Base-by-base conservation (phyloP, 2,797 vertebrate genomes). In the Hyperoplus lanceolatus region DNA sequence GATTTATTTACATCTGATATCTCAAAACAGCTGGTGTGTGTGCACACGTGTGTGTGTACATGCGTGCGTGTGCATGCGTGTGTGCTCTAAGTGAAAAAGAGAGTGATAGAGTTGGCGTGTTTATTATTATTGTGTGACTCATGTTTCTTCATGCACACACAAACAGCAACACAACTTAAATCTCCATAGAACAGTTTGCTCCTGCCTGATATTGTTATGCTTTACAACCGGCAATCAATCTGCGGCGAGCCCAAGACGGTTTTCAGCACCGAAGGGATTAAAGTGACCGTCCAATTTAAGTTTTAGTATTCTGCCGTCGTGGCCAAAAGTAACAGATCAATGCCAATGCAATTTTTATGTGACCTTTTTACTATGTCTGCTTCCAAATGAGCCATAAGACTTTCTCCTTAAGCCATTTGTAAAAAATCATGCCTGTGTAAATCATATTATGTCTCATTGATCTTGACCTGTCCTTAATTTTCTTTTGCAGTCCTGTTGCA, bases 191-290 rank as follows among this genome's bases (percentile, higher is more conserved):
- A 80, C 77, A 76, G 63, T 82, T 86, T 71, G 57, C 45, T 63
- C 53, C 53, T 21, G 36, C 74, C 66, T 76, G 57, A 84, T 85
- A 83, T 79, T 78, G 54, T 89, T 83, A 78, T 83, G 59, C 73
- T 87, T 87, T 77, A 83, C 82, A 73, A 79, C 62, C 15, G 10
- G 59, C 69, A 82, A 87, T 87, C 77, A 84, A 71, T 83, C 82
- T 5, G 13, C 18, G 38, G 51, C 60, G 65, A 79, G 68, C 16
- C 29, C 16, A 60, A 57, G 81, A 55, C 3, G 75, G 39, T 75
- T 83, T 29, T 77, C 68, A 66, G 70, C 82, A 73, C 75, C 70
- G 64, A 70, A 63, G 77, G 81, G 59, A 90, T 87, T 80, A 89
- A 80, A 87, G 77, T 72, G 65, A 82, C 81, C 38, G 3, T 77